Evolutionary conservation across 2,113 vertebrate genomes (phyloP), one percentile per base, ranked within the genome.

Genomic region (Elaphurus davidianus): DNA sequence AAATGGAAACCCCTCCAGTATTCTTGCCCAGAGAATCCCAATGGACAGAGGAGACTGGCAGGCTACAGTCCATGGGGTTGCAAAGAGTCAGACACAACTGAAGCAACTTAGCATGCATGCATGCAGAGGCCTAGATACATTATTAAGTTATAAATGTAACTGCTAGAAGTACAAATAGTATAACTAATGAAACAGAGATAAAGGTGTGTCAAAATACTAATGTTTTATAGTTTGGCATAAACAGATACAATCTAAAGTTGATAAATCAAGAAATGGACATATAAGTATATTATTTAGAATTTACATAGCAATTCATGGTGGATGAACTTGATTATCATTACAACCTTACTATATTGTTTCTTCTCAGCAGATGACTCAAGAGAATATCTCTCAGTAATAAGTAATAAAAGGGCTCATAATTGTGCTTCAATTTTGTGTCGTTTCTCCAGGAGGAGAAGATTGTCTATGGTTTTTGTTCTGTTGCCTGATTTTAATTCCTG

Each of bases 401-500:
- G 76, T 98, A 96, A 96, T 92, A 88, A 23, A 96, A 93, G 28
- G 43, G 55, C 82, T 96, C 82, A 88, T 71, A 95, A 87, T 64
- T 84, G 92, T n/a, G 96, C 98, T 98, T 98, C 97, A 97, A 78
- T 98, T 95, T 84, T 60, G 28, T 90, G 59, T 93, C 33, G n/a
- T 94, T 96, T 91, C 82, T 94, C 36, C 27, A 87, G 33, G 27
- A 91, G 36, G 16, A 97, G 74, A 95, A 97, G 54, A 94, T 97
- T 98, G 83, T 30, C 91, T 94, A 90, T 87, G 82, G 84, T 94
- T 98, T 98, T 94, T 97, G 96, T 96, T 92, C 79, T 97, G 96
- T 59, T 97, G 94, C 94, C 97, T 98, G 97, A 95, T 97, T 98
- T 96, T 97, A 96, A 97, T 98, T 98, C 87, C 55, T 96, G 85